Conservation (phyloP, 2,797 vertebrate species). For the Alosa sapidissima region DNA sequence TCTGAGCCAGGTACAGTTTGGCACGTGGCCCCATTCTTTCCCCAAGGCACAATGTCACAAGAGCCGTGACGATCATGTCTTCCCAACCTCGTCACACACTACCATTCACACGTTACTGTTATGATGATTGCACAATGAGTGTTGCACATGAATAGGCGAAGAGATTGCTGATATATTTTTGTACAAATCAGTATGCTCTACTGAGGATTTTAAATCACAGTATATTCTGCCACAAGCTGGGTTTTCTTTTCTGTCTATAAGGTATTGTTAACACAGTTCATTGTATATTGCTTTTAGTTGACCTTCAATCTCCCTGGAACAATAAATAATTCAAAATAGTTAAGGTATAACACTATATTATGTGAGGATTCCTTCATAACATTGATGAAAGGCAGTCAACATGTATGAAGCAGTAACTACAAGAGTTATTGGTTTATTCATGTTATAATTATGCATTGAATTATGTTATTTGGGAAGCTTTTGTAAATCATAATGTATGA, state of each 20-base stretch:
- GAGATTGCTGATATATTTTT: constrained; percentile 4
- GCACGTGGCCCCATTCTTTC: not conserved
- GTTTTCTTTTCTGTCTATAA: not conserved
- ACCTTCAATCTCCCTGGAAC: not conserved
- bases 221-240: not conserved
- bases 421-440: not conserved
- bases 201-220: not conserved
- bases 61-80: not conserved
- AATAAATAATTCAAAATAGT: not conserved
- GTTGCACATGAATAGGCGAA: not conserved
- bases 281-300: not conserved
- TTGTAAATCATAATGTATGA: not conserved
- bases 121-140: not conserved
- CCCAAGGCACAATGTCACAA: not conserved
- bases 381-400: not conserved
- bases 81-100: not conserved
- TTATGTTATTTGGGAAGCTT: not conserved
- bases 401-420: not conserved
- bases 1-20: not conserved
- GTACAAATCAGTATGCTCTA: not conserved
- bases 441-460: not conserved
- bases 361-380: not conserved
- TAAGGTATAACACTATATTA: not conserved
- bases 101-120: not conserved
- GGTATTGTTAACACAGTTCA: not conserved